phyloP scores from a whole-genome alignment of 2,113 vertebrate species.

The Lasiurus cinereus region DNA sequence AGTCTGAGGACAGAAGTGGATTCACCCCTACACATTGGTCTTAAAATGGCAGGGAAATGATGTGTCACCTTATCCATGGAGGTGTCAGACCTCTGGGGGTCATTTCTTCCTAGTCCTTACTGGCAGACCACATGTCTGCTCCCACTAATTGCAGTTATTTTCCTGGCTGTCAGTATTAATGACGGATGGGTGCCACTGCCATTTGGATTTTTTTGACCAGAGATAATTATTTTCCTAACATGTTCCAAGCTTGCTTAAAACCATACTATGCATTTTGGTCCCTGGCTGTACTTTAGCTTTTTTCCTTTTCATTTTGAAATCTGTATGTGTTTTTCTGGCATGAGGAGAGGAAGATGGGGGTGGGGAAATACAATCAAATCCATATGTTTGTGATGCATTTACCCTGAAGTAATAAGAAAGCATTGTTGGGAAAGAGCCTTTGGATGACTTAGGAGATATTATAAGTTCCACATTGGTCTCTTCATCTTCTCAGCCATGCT shows the following conservation, averaged over 20 bases:
- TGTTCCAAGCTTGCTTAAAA: constrained; percentile 47
- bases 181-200: constrained; percentile 51
- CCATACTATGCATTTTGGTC: background rate
- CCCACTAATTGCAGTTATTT: background rate
- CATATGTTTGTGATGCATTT: constrained; percentile 60
- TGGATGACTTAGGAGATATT: background rate
- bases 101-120: constrained; percentile 51
- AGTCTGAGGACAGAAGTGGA: constrained; percentile 23
- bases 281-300: constrained; percentile 2
- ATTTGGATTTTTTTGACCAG: constrained; percentile 59
- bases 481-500: background rate
- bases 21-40: background rate
- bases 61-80: background rate
- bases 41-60: constrained; percentile 9
- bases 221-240: constrained; percentile 29
- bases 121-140: background rate
- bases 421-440: background rate
- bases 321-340: constrained; percentile 59
- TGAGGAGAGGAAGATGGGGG: constrained; percentile 50
- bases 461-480: background rate
- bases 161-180: constrained; percentile 39
- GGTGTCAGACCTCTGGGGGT: constrained; percentile 50
- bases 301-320: constrained; percentile 64
- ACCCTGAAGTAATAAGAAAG: constrained; percentile 50
- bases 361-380: constrained; percentile 63